Conservation (phyloP, 2,113 vertebrate species). For the Rana temporaria region DNA sequence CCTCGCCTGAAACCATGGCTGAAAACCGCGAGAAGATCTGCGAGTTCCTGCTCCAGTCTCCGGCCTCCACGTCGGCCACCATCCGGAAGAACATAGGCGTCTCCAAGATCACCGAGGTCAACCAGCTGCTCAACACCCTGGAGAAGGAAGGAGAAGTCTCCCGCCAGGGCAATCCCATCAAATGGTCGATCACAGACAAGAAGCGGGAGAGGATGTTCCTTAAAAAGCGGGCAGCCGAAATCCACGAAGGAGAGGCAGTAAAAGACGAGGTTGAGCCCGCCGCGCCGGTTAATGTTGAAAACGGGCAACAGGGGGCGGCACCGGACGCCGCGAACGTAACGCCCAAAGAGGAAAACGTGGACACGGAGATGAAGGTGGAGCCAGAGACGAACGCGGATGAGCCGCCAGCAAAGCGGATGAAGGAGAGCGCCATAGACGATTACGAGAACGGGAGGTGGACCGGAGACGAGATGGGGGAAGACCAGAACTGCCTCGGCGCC, state of each 20-base stretch:
- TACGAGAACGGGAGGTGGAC: slow-evolving; percentile 82
- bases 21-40: slow-evolving; percentile 82
- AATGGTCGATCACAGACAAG: slow-evolving; percentile 82
- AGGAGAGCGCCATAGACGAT: neutral
- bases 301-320: neutral
- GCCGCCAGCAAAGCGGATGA: slow-evolving; percentile 13
- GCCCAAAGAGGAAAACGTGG: neutral
- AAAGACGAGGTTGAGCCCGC: neutral
- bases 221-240: slow-evolving; percentile 70
- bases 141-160: slow-evolving; percentile 87
- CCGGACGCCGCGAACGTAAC: neutral
- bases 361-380: neutral
- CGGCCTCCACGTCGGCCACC: slow-evolving; percentile 74
- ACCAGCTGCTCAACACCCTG: slow-evolving; percentile 76
- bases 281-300: slow-evolving; percentile 29
- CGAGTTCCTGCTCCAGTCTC: slow-evolving; percentile 74
- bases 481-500: slow-evolving; percentile 56
- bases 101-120: slow-evolving; percentile 75
- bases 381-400: neutral
- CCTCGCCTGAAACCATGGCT: slow-evolving; percentile 72
- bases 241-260: neutral
- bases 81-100: slow-evolving; percentile 87
- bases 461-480: slow-evolving; percentile 88
- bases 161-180: slow-evolving; percentile 69
- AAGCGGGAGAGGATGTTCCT: slow-evolving; percentile 85